Conservation (phyloP, 2,113 vertebrate species). For the Hemiscyllium ocellatum region DNA sequence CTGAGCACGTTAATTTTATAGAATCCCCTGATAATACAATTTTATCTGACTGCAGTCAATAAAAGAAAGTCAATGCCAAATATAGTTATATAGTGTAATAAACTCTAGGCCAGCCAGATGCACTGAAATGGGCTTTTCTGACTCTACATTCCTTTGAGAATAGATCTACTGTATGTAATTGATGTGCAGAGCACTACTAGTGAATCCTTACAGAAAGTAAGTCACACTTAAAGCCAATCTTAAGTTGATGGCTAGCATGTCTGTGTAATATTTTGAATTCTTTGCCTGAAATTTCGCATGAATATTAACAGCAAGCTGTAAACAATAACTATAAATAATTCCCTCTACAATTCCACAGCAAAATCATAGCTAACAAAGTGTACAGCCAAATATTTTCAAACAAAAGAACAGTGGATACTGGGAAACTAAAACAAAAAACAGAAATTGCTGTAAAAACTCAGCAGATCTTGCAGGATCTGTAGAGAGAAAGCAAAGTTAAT, state of each 20-base stretch:
- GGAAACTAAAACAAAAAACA: too few species aligned
- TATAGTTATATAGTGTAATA: background rate
- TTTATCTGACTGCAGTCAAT: background rate
- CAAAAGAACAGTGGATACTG: too few species aligned
- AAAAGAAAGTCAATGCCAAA: background rate
- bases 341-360: background rate
- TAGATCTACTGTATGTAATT: background rate
- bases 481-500: too few species aligned
- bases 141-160: background rate
- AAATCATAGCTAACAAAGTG: background rate
- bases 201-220: background rate
- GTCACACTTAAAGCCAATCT: background rate
- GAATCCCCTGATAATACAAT: background rate
- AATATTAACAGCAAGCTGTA: background rate
- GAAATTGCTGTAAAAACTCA: too few species aligned
- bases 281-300: background rate
- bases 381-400: background rate
- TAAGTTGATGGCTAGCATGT: background rate
- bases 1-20: background rate
- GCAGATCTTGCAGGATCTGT: too few species aligned
- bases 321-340: background rate
- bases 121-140: background rate
- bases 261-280: background rate
- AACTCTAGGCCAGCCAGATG: background rate
- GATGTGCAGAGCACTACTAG: background rate